Percentiles rank a stretch among this genome's conserved stretches.
Evolutionary conservation across 2,888 invertebrate genomes (phyloP).

Genomic region (Xiphydria camelus): DNA sequence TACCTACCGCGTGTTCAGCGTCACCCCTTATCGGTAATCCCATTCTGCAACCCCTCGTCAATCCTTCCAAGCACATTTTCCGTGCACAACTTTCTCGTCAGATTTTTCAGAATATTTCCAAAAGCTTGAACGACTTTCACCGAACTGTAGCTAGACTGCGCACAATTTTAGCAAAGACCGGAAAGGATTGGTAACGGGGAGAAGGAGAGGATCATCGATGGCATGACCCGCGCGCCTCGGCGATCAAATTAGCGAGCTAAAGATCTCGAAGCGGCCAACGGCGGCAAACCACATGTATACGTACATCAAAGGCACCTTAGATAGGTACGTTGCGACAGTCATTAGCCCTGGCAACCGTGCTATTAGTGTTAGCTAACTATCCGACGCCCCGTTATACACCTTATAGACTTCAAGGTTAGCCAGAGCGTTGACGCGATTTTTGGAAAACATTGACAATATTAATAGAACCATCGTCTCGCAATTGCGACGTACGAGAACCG

Average conservation of each 20-base stretch:
- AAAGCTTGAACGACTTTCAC: slow-evolving; percentile 9
- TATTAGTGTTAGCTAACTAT: slow-evolving; percentile 36
- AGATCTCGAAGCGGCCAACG: slow-evolving; percentile 21
- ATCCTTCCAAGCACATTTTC: too few species aligned
- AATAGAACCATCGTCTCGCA: not conserved
- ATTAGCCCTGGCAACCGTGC: slow-evolving; percentile 38
- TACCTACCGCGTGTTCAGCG: too few species aligned
- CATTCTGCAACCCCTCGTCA: too few species aligned
- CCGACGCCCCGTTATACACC: not conserved
- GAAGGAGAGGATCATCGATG: slow-evolving; percentile 22
- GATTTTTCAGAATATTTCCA: slow-evolving; percentile 6
- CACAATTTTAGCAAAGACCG: slow-evolving; percentile 21
- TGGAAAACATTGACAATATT: not conserved
- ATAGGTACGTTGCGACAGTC: slow-evolving; percentile 37
- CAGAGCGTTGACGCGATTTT: not conserved
- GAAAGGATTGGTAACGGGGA: slow-evolving; percentile 27
- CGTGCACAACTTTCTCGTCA: slow-evolving; percentile 8
- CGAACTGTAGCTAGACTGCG: slow-evolving; percentile 13
- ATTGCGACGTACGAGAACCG: too few species aligned
- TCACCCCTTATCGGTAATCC: too few species aligned
- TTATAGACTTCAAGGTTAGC: not conserved
- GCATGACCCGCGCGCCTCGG: slow-evolving; percentile 5
- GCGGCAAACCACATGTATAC: slow-evolving; percentile 21
- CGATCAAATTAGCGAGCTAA: slow-evolving; percentile 26
- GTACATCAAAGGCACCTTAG: slow-evolving; percentile 41